Percentiles rank a stretch among this genome's conserved stretches.
Conservation (phyloP, 2,113 vertebrate genomes). For the Scartelaos histophorus region DNA sequence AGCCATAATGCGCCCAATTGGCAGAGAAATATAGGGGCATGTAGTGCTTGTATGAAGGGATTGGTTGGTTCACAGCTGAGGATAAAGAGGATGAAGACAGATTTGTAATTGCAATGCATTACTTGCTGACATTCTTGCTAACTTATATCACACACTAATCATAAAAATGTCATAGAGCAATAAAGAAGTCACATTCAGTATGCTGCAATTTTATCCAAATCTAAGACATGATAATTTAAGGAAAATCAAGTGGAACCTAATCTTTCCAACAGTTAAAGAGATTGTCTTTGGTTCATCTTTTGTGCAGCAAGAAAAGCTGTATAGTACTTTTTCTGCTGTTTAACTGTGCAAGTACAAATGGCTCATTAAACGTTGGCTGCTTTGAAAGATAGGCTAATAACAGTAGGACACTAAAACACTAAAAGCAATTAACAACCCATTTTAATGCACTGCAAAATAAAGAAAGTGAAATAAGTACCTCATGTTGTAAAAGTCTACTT, state of each 20-base stretch:
- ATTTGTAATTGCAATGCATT: slow-evolving; percentile 43
- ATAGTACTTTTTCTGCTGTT: not conserved
- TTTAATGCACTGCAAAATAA: not conserved
- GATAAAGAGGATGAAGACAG: slow-evolving; percentile 32
- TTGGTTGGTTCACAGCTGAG: slow-evolving; percentile 28
- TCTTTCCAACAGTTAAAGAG: not conserved
- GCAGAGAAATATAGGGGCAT: slow-evolving; percentile 27
- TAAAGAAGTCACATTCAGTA: not conserved
- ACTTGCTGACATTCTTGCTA: slow-evolving; percentile 22
- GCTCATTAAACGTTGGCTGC: not conserved
- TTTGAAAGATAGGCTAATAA: slow-evolving; percentile 1
- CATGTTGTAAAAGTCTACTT: not conserved
- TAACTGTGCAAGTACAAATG: slow-evolving; percentile 3
- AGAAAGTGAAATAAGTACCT: not conserved
- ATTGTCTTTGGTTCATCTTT: not conserved
- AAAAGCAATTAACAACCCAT: slow-evolving; percentile 9
- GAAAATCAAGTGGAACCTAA: not conserved
- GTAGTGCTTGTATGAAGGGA: slow-evolving; percentile 43
- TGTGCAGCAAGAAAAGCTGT: not conserved
- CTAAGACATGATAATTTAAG: not conserved
- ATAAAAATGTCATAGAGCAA: not conserved
- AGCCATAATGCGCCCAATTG: slow-evolving; percentile 17
- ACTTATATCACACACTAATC: slow-evolving; percentile 14
- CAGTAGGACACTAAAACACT: slow-evolving; percentile 7
- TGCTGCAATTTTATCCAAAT: not conserved